Percentiles rank a stretch among this genome's conserved stretches.
These are phyloP conservation scores for Leptopilina clavipes DNA, from an alignment of 1,140 invertebrate species.

Conservation along the genomic window DNA sequence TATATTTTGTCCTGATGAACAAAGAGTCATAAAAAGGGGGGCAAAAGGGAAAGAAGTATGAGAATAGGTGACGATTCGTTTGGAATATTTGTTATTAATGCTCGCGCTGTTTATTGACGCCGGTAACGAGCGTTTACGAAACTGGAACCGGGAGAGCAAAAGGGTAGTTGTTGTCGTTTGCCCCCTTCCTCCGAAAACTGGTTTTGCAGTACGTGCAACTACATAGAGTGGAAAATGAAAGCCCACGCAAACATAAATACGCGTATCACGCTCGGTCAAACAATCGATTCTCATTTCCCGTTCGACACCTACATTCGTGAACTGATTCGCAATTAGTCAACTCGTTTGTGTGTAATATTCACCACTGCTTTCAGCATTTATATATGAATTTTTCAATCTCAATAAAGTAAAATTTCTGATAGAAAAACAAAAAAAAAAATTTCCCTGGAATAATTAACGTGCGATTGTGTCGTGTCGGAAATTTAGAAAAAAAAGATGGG, in stretches of 20 bases:
- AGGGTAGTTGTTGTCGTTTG: neutral
- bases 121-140: slow-evolving; percentile 58
- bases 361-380: too few relatives aligned
- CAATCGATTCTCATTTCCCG: slow-evolving; percentile 60
- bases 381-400: too few relatives aligned
- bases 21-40: slow-evolving; percentile 1
- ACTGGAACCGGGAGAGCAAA: slow-evolving; percentile 37
- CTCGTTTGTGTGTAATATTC: slow-evolving; percentile 57
- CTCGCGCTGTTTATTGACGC: slow-evolving; percentile 50
- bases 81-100: slow-evolving; percentile 44
- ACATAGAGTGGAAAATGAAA: slow-evolving; percentile 54
- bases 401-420: too few relatives aligned
- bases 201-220: slow-evolving; percentile 37
- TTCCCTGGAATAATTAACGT: too few relatives aligned
- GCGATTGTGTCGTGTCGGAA: too few relatives aligned
- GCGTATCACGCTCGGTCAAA: slow-evolving; percentile 57
- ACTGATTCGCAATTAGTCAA: slow-evolving; percentile 58
- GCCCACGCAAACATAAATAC: slow-evolving; percentile 60
- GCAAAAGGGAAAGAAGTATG: neutral
- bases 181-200: neutral
- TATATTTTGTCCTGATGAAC: neutral
- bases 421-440: slow-evolving; percentile 34
- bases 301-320: slow-evolving; percentile 56
- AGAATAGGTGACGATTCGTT: slow-evolving; percentile 24
- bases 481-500: too few relatives aligned